These are phyloP conservation scores for Theristus sp. DNA, from an alignment of 2,888 invertebrate species.

Conservation along the genomic window DNA sequence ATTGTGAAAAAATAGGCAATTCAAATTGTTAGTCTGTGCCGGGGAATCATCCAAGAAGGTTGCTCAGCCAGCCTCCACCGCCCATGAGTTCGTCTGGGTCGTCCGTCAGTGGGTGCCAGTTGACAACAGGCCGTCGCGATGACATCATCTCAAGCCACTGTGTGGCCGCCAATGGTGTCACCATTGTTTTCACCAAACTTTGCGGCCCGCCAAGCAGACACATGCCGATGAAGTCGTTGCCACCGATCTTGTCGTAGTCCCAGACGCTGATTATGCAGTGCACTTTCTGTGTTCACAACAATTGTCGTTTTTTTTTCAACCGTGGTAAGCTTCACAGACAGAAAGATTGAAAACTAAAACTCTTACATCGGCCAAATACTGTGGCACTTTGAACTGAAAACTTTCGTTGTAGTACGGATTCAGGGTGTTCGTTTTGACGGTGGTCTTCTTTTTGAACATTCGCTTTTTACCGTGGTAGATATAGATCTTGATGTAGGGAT, in stretches of 20 bases:
- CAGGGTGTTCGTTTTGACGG: slow-evolving; percentile 23
- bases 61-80: background rate
- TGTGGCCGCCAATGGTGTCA: slow-evolving; percentile 6
- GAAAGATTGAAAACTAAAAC: too few relatives aligned
- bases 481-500: slow-evolving; percentile 27
- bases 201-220: slow-evolving; percentile 12
- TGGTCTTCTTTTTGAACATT: slow-evolving; percentile 25
- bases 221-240: slow-evolving; percentile 27
- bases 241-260: slow-evolving; percentile 27
- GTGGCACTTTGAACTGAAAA: slow-evolving; percentile 26
- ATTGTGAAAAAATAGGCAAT: too few relatives aligned
- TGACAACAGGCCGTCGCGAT: slow-evolving; percentile 23
- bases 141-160: slow-evolving; percentile 27
- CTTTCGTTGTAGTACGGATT: slow-evolving; percentile 27
- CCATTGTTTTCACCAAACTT: background rate
- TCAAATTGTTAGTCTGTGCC: too few relatives aligned
- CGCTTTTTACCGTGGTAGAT: slow-evolving; percentile 24
- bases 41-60: too few relatives aligned
- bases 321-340: too few relatives aligned
- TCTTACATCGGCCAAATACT: slow-evolving; percentile 16
- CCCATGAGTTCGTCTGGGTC: background rate
- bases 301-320: too few relatives aligned
- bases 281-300: slow-evolving; percentile 13
- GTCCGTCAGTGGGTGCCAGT: slow-evolving; percentile 22
- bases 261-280: slow-evolving; percentile 21